Conservation (phyloP, 35 echinoderm and acorn worm species). For the Hemicentrotus pulcherrimus region DNA sequence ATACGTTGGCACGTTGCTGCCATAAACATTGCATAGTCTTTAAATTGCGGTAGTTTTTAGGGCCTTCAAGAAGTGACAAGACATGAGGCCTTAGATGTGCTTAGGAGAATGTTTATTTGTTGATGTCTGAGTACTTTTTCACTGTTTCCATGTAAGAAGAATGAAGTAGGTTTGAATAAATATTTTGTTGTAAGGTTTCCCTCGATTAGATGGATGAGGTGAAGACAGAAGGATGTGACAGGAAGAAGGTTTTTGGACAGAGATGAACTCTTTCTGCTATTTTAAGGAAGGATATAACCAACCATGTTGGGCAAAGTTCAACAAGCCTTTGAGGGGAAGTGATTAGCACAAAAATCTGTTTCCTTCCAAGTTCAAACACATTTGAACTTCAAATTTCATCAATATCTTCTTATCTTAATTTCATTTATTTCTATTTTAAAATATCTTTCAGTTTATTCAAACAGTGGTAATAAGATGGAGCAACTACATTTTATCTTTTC, state of each 20-base stretch:
- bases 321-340: not conserved
- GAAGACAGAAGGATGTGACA: not conserved
- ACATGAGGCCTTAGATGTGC: not conserved
- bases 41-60: not conserved
- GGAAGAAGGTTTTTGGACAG: not conserved
- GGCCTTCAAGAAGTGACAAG: slow-evolving; percentile 1
- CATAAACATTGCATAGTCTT: not conserved
- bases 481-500: no score
- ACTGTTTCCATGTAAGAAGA: not conserved
- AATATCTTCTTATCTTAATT: no score
- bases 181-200: slow-evolving; percentile 12
- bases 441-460: no score
- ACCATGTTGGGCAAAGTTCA: not conserved
- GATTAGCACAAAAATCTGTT: not conserved
- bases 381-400: not conserved
- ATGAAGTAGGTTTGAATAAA: slow-evolving; percentile 19
- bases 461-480: no score
- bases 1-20: not conserved
- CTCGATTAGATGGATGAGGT: not conserved
- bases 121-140: not conserved
- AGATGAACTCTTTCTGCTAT: not conserved
- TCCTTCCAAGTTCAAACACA: not conserved
- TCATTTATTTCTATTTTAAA: no score
- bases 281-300: not conserved
- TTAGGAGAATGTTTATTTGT: not conserved